Base-by-base conservation (phyloP, 2,113 vertebrate species). In the Coreoperca whiteheadi region DNA sequence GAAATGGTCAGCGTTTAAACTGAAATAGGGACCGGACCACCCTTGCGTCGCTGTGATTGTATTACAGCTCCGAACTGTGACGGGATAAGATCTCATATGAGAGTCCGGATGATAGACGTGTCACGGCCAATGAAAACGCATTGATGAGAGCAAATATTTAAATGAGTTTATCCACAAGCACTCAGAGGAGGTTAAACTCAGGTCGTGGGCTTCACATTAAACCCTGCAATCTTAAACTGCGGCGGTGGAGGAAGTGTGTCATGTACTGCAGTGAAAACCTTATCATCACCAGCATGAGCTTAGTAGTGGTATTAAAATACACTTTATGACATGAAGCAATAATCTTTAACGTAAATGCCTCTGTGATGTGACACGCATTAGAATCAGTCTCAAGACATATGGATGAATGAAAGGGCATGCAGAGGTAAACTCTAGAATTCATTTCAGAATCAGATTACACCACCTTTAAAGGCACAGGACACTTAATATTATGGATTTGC, bases 1-100 rank as follows among this genome's bases (percentile, higher is more conserved):
- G 77, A 87, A 84, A 86, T 50, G 53, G 75, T 75, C 65, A 85
- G 86, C 75, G 43, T 83, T 92, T 86, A 70, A 86, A 82, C 46
- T 64, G 34, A 82, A 85, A 60, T 51, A 48, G 21, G 8, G 65
- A 53, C 25, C 1, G 4, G 79, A 70, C 79, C 76, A 63, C 77
- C 79, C 81, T n/a, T 6, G 51, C 2, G 37, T 12, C 34, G 60
- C 37, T 10, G 63, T 53, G 30, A 78, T 79, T 82, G 63, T 51
- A 2, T 41, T 41, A 12, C 51, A 50, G 50, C 65, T 76, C 82
- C 34, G 23, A 10, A 21, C 69, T 76, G 60, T 51, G 73, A 72
- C 20, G 0, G 41, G 50, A 64, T 28, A 4, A 21, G 41, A 87
- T 70, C 59, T 74, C n/a, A 32, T 76, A 30, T 61, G 53, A 73